A percentile compares a stretch with the other conserved stretches of the same genome.
Evolutionary conservation across 2,113 vertebrate genomes (phyloP).

Genomic region (Rhabdornis inornatus): DNA sequence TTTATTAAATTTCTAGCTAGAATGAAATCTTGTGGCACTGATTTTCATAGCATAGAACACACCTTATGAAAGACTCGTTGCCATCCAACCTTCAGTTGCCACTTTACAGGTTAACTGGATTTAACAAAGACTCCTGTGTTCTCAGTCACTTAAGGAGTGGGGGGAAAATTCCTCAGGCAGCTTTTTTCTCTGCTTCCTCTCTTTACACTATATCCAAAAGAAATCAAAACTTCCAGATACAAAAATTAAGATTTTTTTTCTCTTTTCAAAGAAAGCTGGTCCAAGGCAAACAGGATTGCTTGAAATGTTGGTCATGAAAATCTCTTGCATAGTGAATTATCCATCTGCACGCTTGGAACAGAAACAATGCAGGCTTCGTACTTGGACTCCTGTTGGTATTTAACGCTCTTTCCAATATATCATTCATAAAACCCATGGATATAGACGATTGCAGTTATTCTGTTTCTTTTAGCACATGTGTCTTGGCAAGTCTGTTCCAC

Average conservation of each 20-base stretch:
- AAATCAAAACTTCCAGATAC: background rate
- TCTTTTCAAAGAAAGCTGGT: background rate
- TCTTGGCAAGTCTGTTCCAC: constrained; percentile 9
- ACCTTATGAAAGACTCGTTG: background rate
- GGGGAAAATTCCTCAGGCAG: background rate
- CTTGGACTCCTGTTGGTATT: constrained; percentile 51
- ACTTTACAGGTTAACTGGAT: background rate
- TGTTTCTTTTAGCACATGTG: constrained; percentile 20
- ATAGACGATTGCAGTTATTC: constrained; percentile 31
- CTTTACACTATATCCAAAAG: background rate
- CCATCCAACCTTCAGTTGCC: background rate
- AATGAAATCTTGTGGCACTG: background rate
- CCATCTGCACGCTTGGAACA: constrained; percentile 56
- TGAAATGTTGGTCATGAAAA: constrained; percentile 51
- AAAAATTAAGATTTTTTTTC: background rate
- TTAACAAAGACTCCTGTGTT: background rate
- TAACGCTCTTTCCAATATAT: constrained; percentile 58
- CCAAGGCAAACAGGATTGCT: constrained; percentile 34
- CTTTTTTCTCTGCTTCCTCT: background rate
- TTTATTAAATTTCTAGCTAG: background rate
- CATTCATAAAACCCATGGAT: constrained; percentile 61
- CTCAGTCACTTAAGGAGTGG: background rate
- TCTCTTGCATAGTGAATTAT: constrained; percentile 39
- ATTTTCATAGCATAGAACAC: background rate
- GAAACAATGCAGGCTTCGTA: constrained; percentile 22